A percentile compares a stretch with the other conserved stretches of the same genome.
These are phyloP conservation scores for Philypnodon macrostomus DNA, from an alignment of 2,797 vertebrate genomes.

Conservation along the genomic window DNA sequence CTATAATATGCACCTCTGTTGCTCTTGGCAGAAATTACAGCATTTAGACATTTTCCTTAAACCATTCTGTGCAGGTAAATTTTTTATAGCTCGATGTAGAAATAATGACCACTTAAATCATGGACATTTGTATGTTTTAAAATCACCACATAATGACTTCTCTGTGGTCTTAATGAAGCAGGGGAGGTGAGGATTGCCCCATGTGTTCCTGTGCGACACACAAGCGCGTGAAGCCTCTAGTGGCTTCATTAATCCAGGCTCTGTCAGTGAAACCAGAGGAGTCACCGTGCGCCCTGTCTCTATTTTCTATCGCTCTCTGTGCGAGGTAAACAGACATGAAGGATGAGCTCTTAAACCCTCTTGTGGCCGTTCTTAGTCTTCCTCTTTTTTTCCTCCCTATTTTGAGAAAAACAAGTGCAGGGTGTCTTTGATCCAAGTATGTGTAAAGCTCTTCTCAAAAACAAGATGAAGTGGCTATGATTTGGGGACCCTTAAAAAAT, in stretches of 20 bases:
- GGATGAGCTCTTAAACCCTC: slow-evolving; percentile 63
- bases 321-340: slow-evolving; percentile 67
- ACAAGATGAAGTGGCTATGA: slow-evolving; percentile 38
- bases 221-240: slow-evolving; percentile 49
- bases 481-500: slow-evolving; percentile 54
- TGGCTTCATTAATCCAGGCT: slow-evolving; percentile 73
- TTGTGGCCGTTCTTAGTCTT: slow-evolving; percentile 44
- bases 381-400: slow-evolving; percentile 28
- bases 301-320: slow-evolving; percentile 45
- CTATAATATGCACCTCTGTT: too few relatives aligned
- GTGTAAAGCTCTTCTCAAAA: slow-evolving; percentile 51
- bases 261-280: slow-evolving; percentile 63
- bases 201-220: slow-evolving; percentile 27
- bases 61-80: not conserved
- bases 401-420: slow-evolving; percentile 60
- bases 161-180: slow-evolving; percentile 39
- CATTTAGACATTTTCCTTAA: not conserved
- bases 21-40: not conserved
- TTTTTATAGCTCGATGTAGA: slow-evolving; percentile 20
- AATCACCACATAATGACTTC: slow-evolving; percentile 40
- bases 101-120: slow-evolving; percentile 17
- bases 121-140: slow-evolving; percentile 36
- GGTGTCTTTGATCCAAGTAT: slow-evolving; percentile 52
- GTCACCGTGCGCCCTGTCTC: slow-evolving; percentile 48
- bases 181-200: slow-evolving; percentile 36